A percentile compares a stretch with the other conserved stretches of the same genome.
These are phyloP conservation scores for Strongylocentrotus purpuratus DNA, from an alignment of 35 echinoderm and acorn worm species.

Conservation along the genomic window DNA sequence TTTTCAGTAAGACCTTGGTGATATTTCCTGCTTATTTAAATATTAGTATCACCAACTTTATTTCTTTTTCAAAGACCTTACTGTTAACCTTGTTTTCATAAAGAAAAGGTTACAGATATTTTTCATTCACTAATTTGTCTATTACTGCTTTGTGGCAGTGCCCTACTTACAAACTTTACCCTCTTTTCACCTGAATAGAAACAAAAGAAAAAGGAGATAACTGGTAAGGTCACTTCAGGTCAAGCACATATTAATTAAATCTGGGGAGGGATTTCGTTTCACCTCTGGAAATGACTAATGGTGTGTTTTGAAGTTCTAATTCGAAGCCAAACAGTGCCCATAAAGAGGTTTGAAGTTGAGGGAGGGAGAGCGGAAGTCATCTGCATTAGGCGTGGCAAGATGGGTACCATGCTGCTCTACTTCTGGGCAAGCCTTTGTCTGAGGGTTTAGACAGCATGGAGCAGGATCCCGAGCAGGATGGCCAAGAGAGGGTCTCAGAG, in stretches of 20 bases:
- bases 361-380: neutral
- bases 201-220: neutral
- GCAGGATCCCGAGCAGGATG: neutral
- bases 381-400: neutral
- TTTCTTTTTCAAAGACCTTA: too few species aligned
- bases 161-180: neutral
- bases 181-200: neutral
- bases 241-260: conserved; percentile 19
- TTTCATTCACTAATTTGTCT: neutral
- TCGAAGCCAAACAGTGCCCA: neutral
- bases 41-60: too few species aligned
- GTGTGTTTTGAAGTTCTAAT: conserved; percentile 1
- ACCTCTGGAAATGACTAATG: neutral
- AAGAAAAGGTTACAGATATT: too few species aligned
- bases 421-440: neutral
- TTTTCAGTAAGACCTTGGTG: too few species aligned
- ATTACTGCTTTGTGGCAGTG: neutral
- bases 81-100: too few species aligned
- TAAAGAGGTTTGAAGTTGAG: neutral
- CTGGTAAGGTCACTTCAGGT: neutral
- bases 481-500: neutral
- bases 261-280: neutral
- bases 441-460: neutral
- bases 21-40: too few species aligned
- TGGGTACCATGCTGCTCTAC: neutral